These are phyloP conservation scores for Chironex yamaguchii DNA, from an alignment of 30 jellyfish, hydroid and myxozoan species.

Conservation along the genomic window DNA sequence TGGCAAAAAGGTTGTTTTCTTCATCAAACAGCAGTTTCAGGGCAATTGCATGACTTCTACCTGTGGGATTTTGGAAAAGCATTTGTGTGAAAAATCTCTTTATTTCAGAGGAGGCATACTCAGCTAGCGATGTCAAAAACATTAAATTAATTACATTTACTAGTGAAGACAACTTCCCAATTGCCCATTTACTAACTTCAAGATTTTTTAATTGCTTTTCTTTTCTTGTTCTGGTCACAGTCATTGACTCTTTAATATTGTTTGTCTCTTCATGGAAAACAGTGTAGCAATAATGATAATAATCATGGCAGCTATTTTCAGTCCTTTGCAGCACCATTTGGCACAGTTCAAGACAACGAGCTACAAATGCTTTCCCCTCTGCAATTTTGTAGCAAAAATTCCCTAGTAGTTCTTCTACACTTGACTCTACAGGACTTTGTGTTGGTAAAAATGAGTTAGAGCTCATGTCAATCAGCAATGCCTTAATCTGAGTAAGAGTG, in stretches of 20 bases:
- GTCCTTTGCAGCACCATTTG: constrained; percentile 36
- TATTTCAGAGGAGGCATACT: constrained; percentile 19
- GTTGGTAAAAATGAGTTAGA: constrained; percentile 48
- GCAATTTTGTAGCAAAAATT: constrained; percentile 1
- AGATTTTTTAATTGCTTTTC: constrained; percentile 59
- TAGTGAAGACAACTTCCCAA: constrained; percentile 53
- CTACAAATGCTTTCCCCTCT: constrained; percentile 40
- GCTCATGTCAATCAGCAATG: constrained; percentile 65
- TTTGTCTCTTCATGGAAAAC: constrained; percentile 56
- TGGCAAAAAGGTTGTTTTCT: neutral
- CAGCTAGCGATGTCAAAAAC: constrained; percentile 46
- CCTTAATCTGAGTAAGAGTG: constrained; percentile 54
- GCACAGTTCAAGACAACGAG: constrained; percentile 51
- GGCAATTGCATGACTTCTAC: neutral
- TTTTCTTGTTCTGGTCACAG: constrained; percentile 64
- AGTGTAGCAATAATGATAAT: constrained; percentile 56
- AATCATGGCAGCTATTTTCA: constrained; percentile 59
- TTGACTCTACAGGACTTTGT: constrained; percentile 11
- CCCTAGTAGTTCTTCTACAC: constrained; percentile 37
- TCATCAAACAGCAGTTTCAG: neutral
- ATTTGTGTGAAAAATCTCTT: constrained; percentile 8
- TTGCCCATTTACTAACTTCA: constrained; percentile 37
- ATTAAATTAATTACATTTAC: constrained; percentile 34
- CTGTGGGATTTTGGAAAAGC: too few species aligned
- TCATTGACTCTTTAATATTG: constrained; percentile 82